Base-by-base conservation (phyloP, 1,140 invertebrate species). In the Ips typographus region DNA sequence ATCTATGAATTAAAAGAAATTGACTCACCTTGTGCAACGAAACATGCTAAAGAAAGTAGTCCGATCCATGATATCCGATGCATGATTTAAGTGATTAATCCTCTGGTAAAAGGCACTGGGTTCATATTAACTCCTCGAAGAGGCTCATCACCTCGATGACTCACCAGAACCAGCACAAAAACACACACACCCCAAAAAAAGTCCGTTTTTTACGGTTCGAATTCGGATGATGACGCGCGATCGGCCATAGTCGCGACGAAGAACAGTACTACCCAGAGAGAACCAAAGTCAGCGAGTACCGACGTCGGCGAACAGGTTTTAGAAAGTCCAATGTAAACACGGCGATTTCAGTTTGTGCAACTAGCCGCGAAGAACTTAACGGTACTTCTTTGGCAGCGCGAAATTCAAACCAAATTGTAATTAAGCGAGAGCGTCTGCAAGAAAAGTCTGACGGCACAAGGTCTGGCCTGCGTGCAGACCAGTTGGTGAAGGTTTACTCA, bases 241-340 rank as follows among this genome's bases (percentile, higher is more conserved):
- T 49, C 44, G 41, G 58, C 61, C 61, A 63, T 63, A 53, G 4
- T 63, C 61, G 51, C 61, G 61, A 37, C 37, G 42, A 62, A 63
- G 7, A 38, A 52, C 47, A 52, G 47, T 51, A 52, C 44, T 40
- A 63, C 43, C 37, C 3, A 22, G 22, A 22, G 22, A 22, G 47
- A 8, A 49, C 47, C 22, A 22, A 56, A 61, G 47, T 39, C 61
- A 22, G n/a, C 47, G 40, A 22, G n/a, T 38, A 47, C 36, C 57
- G 40, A 7, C 22, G 42, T n/a, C 36, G 44, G 5, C 39, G 44
- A 36, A 63, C 61, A 52, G 61, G 61, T 63, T 63, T 63, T 63
- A 63, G 61, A 63, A 63, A 63, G 61, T 52, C n/a, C 6, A 40
- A 63, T 52, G 49, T 49, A 63, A 63, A 63, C 47, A 63, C 61